phyloP scores from a whole-genome alignment of 2,113 vertebrate genomes.

The Bambusicola thoracicus region DNA sequence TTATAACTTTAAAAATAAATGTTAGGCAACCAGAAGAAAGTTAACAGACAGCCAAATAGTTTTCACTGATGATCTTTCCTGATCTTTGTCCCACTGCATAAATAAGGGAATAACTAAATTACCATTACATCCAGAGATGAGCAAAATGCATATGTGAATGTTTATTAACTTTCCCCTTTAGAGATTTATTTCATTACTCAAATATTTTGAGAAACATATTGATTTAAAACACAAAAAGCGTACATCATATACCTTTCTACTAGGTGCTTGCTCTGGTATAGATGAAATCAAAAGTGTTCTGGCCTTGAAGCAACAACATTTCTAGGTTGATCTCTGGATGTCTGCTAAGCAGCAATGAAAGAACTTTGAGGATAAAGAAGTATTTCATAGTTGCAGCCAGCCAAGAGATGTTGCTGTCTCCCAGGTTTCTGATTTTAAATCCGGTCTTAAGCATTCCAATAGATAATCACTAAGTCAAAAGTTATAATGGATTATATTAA shows the following conservation, averaged over 20 bases:
- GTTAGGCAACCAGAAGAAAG: conserved; percentile 54
- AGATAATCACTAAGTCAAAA: not conserved
- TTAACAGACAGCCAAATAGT: conserved; percentile 49
- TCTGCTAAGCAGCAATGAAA: conserved; percentile 54
- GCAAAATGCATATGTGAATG: conserved; percentile 69
- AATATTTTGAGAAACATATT: conserved; percentile 77
- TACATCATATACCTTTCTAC: conserved; percentile 61
- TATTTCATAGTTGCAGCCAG: conserved; percentile 15
- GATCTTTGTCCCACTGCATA: conserved; percentile 56
- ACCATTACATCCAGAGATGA: conserved; percentile 34
- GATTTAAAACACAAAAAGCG: conserved; percentile 72
- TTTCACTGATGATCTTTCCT: conserved; percentile 66
- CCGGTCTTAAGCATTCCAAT: not conserved
- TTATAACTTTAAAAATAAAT: conserved; percentile 47
- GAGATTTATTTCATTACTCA: conserved; percentile 76
- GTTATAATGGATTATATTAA: not conserved
- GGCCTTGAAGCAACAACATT: conserved; percentile 48
- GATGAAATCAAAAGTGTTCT: conserved; percentile 67
- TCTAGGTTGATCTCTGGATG: conserved; percentile 66
- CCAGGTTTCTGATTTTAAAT: not conserved
- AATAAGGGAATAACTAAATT: conserved; percentile 48
- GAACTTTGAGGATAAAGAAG: conserved; percentile 67
- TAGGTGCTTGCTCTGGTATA: conserved; percentile 65
- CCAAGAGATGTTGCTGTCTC: not conserved
- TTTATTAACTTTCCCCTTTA: conserved; percentile 73